A percentile compares a stretch with the other conserved stretches of the same genome.
Conservation (phyloP, 2,797 vertebrate species). For the Phrynocephalus guinanensis region DNA sequence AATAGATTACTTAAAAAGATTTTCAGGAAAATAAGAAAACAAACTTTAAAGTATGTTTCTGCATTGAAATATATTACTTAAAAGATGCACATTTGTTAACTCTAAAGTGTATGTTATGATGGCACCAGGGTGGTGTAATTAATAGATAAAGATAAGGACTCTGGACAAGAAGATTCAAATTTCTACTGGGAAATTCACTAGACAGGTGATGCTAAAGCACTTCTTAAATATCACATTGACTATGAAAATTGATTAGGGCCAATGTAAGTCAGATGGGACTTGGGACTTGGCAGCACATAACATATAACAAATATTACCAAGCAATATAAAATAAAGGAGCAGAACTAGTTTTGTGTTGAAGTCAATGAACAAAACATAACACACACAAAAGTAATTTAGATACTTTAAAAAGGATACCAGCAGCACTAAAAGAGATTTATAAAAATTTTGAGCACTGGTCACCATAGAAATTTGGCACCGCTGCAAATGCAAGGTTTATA, state of each 20-base stretch:
- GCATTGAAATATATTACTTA: neutral
- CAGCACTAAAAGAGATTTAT: conserved; percentile 31
- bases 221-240: too few relatives aligned
- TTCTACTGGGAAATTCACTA: too few relatives aligned
- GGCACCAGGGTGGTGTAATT: too few relatives aligned
- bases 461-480: conserved; percentile 4
- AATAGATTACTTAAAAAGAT: neutral
- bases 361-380: conserved; percentile 31
- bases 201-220: too few relatives aligned
- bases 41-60: neutral
- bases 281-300: too few relatives aligned
- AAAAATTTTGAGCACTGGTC: neutral
- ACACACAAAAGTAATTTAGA: neutral
- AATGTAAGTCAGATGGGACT: too few relatives aligned
- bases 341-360: conserved; percentile 7
- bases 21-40: neutral
- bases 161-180: too few relatives aligned
- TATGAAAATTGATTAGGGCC: too few relatives aligned
- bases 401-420: neutral
- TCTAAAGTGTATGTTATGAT: too few relatives aligned
- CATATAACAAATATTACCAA: fast-evolving
- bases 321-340: neutral
- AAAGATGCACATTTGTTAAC: too few relatives aligned
- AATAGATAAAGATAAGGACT: too few relatives aligned
- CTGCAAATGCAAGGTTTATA: neutral